Evolutionary conservation across 2,113 vertebrate species (phyloP).

Genomic region (Poeciliopsis occidentalis): DNA sequence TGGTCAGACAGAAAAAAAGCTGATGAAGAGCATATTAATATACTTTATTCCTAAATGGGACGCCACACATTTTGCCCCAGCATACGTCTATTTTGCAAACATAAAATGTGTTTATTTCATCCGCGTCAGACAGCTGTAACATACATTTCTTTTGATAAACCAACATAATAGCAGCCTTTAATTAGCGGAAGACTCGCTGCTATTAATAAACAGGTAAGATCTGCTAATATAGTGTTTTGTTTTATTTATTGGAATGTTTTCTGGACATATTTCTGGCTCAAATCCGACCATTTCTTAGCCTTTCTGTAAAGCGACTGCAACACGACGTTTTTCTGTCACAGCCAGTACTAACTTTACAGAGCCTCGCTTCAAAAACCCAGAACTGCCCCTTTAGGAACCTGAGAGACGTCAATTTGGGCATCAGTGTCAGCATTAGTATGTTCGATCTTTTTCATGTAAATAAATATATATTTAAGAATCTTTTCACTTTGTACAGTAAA

Average conservation of each 20-base stretch:
- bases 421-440: slow-evolving; percentile 67
- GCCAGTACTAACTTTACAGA: not conserved
- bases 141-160: not conserved
- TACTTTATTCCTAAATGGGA: not conserved
- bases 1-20: not conserved
- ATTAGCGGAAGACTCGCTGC: not conserved
- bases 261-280: not conserved
- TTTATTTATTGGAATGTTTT: not conserved
- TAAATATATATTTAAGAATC: slow-evolving; percentile 66
- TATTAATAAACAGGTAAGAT: not conserved
- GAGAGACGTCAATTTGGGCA: slow-evolving; percentile 36
- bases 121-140: not conserved
- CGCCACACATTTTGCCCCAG: not conserved
- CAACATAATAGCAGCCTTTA: not conserved
- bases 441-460: slow-evolving; percentile 77
- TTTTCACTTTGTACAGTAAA: slow-evolving; percentile 82
- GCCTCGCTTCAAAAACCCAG: not conserved
- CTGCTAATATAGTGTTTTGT: not conserved
- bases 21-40: not conserved
- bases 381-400: not conserved
- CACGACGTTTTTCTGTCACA: not conserved
- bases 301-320: not conserved
- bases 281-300: not conserved
- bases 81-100: not conserved
- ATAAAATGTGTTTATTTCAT: not conserved